Evolutionary conservation across 2,113 vertebrate genomes (phyloP), one percentile per base, ranked within the genome.

Genomic region (Seriola quinqueradiata): DNA sequence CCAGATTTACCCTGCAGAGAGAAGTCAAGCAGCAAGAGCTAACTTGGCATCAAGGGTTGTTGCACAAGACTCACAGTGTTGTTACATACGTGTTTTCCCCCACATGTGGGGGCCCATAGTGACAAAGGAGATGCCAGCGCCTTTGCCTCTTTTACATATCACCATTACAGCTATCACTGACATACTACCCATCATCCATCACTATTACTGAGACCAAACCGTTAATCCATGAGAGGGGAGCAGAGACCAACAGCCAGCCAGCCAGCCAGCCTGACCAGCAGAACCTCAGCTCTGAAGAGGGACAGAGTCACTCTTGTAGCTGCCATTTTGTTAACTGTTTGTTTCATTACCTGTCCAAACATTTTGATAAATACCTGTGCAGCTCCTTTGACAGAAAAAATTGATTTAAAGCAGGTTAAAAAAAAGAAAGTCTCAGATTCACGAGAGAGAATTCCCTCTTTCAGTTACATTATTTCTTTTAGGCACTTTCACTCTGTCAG

Each of bases 401-500:
- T 12, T 16, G 8, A 48, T 77, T 68, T 72, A 57, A 57, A 82
- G 60, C 57, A 60, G 68, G 23, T 68, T 52, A 17, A 54, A 58
- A 57, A 52, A 17, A 52, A 58, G 46, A 64, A 60, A 46, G 25
- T 54, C 8, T 11, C 28, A 28, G 14, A 23, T 44, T 23, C 2
- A 19, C 3, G 16, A 19, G 12, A 36, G n/a, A 21, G n/a, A 44
- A 28, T 63, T 44, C 44, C 61, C 42, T 34, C 34, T 42, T 28
- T 44, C 64, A 70, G 46, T 71, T 66, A 68, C 34, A 17, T 70
- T 9, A 17, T 66, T 80, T 76, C n/a, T 81, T 84, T 79, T 79
- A 81, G 90, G 85, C 90, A 93, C 91, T 93, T 89, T 84, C 67
- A 73, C 81, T 61, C 73, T 85, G 59, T 85, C 55, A 40, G 36